A percentile compares a stretch with the other conserved stretches of the same genome.
Evolutionary conservation across 2,888 invertebrate genomes (phyloP).

Genomic region (Amphipyra tragopoginis): DNA sequence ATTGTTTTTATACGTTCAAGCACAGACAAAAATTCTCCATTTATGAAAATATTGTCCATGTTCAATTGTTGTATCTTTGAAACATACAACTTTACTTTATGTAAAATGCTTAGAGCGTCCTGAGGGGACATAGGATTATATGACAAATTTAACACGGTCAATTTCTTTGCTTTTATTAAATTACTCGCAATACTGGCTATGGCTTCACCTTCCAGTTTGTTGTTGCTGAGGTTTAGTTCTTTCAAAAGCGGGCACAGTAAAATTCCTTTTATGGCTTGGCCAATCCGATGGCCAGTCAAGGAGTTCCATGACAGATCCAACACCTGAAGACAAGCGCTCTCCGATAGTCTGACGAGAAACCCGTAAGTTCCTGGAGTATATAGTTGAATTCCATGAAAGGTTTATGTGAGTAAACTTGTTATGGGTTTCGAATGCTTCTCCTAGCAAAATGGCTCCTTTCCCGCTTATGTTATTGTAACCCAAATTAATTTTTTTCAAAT

Average conservation of each 20-base stretch:
- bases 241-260: constrained; percentile 65
- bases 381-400: constrained; percentile 78
- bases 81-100: constrained; percentile 59
- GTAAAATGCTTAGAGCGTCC: constrained; percentile 68
- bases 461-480: constrained; percentile 73
- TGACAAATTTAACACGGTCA: constrained; percentile 73
- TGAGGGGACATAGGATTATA: constrained; percentile 71
- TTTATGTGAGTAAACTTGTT: constrained; percentile 72
- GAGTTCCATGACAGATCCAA: constrained; percentile 78
- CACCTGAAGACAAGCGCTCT: constrained; percentile 66
- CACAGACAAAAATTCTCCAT: constrained; percentile 61
- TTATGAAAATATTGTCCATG: constrained; percentile 73
- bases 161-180: constrained; percentile 66
- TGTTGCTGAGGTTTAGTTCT: constrained; percentile 72
- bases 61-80: constrained; percentile 69
- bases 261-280: constrained; percentile 63
- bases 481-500: constrained; percentile 68
- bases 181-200: constrained; percentile 57
- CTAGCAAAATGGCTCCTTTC: constrained; percentile 63
- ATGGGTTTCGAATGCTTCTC: constrained; percentile 70
- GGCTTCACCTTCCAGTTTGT: constrained; percentile 68
- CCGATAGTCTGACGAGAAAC: constrained; percentile 65
- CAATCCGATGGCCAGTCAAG: constrained; percentile 65
- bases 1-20: constrained; percentile 58
- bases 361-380: constrained; percentile 60